A percentile compares a stretch with the other conserved stretches of the same genome.
Conservation (phyloP, 2,888 invertebrate species). For the Tetramorium bicarinatum region DNA sequence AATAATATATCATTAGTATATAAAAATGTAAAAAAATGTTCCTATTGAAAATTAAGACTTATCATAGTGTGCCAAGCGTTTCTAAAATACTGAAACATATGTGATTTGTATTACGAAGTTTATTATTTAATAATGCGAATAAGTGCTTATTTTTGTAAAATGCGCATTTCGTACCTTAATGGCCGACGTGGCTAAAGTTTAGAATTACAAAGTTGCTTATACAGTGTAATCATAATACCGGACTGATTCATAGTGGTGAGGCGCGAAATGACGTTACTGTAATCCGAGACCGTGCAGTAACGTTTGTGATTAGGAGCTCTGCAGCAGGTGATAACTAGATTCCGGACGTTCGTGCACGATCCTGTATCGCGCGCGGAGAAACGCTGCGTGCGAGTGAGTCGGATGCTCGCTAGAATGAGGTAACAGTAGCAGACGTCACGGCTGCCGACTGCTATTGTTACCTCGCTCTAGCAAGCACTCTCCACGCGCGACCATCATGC, state of each 20-base stretch:
- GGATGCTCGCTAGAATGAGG: too few species aligned
- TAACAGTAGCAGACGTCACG: too few species aligned
- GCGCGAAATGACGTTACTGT: constrained; percentile 67
- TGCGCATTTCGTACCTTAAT: constrained; percentile 13
- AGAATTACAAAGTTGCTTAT: constrained; percentile 35
- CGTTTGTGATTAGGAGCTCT: constrained; percentile 58
- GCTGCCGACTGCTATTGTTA: too few species aligned
- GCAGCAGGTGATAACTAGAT: constrained; percentile 60
- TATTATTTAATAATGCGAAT: constrained; percentile 26
- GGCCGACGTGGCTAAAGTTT: constrained; percentile 7
- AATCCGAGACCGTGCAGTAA: constrained; percentile 55
- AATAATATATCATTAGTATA: not conserved
- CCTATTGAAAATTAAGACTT: constrained; percentile 55
- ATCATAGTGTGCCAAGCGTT: constrained; percentile 12
- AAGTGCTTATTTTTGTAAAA: constrained; percentile 21
- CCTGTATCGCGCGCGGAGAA: too few species aligned
- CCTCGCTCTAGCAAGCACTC: too few species aligned
- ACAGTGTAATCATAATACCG: constrained; percentile 22
- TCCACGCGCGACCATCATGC: too few species aligned
- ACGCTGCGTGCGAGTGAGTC: too few species aligned
- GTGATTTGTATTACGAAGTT: constrained; percentile 4
- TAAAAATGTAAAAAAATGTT: constrained; percentile 50
- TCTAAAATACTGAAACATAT: constrained; percentile 3
- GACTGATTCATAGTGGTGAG: constrained; percentile 63
- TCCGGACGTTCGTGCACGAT: too few species aligned